These are phyloP conservation scores for Branchinecta sandiegonensis DNA, from an alignment of 2,888 invertebrate genomes.

Conservation along the genomic window DNA sequence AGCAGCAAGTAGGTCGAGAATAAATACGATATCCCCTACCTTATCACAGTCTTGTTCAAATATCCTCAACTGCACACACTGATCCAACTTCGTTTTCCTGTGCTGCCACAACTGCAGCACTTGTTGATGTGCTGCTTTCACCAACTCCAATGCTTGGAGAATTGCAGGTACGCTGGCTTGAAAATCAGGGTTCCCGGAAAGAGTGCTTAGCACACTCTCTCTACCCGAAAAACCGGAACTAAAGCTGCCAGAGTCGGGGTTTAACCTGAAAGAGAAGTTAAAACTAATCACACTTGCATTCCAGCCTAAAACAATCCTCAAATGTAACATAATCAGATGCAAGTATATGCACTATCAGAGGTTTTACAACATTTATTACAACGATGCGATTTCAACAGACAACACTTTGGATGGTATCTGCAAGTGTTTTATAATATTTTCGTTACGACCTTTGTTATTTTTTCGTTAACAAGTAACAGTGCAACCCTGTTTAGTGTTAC, in stretches of 20 bases:
- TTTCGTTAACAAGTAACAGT: too few species aligned
- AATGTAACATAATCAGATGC: too few species aligned
- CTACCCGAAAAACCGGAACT: conserved; percentile 60
- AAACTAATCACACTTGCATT: conserved; percentile 19
- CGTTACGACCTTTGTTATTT: too few species aligned
- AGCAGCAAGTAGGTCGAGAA: too few species aligned
- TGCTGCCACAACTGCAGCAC: conserved; percentile 86
- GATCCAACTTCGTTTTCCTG: conserved; percentile 83
- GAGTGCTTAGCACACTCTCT: conserved; percentile 44
- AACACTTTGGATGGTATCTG: too few species aligned
- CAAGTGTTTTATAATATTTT: too few species aligned
- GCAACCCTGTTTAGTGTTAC: too few species aligned
- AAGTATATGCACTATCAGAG: too few species aligned
- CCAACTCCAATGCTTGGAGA: conserved; percentile 65
- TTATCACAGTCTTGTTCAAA: conserved; percentile 97
- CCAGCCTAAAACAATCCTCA: neutral
- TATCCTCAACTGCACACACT: conserved; percentile 84
- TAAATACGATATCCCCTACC: conserved; percentile 38
- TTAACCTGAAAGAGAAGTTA: conserved; percentile 32
- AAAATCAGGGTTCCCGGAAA: conserved; percentile 47
- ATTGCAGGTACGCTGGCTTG: conserved; percentile 49
- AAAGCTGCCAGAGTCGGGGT: conserved; percentile 46
- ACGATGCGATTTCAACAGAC: too few species aligned
- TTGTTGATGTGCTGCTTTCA: conserved; percentile 78
- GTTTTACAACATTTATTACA: too few species aligned